Percentiles rank a stretch among this genome's conserved stretches.
These are phyloP conservation scores for Anoncus sp. DNA, from an alignment of 2,888 invertebrate species.

Conservation along the genomic window DNA sequence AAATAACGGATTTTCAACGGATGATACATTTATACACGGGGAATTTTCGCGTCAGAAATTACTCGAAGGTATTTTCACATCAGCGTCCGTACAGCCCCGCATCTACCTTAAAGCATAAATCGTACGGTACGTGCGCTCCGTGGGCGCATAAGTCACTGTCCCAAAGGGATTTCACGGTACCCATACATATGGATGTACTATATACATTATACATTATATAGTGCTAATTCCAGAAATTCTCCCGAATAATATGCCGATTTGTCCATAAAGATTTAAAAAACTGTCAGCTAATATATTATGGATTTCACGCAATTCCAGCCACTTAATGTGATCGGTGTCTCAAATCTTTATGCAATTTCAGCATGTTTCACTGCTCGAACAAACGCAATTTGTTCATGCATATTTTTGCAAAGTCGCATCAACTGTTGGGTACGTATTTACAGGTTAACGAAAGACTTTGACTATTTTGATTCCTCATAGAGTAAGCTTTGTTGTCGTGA, in stretches of 20 bases:
- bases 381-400: too few species aligned
- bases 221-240: neutral
- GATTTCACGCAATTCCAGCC: too few species aligned
- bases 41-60: slow-evolving; percentile 23
- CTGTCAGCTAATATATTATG: too few species aligned
- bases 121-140: slow-evolving; percentile 25
- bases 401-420: too few species aligned
- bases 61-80: slow-evolving; percentile 32
- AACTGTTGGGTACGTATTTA: too few species aligned
- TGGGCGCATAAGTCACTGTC: slow-evolving; percentile 40
- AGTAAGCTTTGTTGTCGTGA: too few species aligned
- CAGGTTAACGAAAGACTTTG: too few species aligned
- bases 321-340: too few species aligned
- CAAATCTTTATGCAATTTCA: too few species aligned
- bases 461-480: too few species aligned
- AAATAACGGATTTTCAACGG: too few species aligned
- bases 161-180: slow-evolving; percentile 2
- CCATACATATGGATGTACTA: slow-evolving; percentile 5
- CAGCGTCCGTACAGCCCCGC: slow-evolving; percentile 2
- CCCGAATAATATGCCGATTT: neutral
- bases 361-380: too few species aligned
- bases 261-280: neutral
- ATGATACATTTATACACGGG: slow-evolving; percentile 7
- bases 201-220: neutral
- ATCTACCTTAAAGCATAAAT: slow-evolving; percentile 30